Evolutionary conservation across 2,113 vertebrate species (phyloP).

Genomic region (Columbina picui): DNA sequence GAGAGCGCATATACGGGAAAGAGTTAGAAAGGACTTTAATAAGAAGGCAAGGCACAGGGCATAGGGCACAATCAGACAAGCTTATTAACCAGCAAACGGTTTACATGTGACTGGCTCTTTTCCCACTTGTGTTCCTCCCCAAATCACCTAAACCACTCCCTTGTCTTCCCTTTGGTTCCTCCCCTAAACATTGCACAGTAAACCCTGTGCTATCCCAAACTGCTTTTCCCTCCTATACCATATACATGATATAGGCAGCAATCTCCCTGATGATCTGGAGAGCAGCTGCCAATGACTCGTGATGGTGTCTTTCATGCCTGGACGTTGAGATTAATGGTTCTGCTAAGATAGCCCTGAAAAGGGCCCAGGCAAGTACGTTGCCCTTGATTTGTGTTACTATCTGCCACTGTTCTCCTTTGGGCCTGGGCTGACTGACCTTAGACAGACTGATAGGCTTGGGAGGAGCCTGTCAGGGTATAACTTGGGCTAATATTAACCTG

Average conservation of each 20-base stretch:
- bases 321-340: neutral
- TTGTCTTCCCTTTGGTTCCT: neutral
- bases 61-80: neutral
- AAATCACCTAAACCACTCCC: neutral
- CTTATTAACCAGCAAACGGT: neutral
- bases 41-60: neutral
- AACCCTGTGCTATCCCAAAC: neutral
- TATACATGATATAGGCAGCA: neutral
- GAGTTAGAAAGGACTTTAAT: neutral
- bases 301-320: neutral
- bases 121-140: neutral
- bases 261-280: neutral
- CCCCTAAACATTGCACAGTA: neutral
- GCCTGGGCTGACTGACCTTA: neutral
- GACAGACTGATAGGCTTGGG: neutral
- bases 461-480: neutral
- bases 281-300: neutral
- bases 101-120: neutral
- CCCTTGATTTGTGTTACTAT: neutral
- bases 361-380: fast-evolving
- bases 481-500: neutral
- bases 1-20: neutral
- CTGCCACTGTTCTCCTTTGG: neutral
- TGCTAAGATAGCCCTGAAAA: neutral
- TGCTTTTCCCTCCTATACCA: neutral